These are phyloP conservation scores for Ceryle rudis DNA, from an alignment of 2,797 vertebrate genomes.

Conservation along the genomic window DNA sequence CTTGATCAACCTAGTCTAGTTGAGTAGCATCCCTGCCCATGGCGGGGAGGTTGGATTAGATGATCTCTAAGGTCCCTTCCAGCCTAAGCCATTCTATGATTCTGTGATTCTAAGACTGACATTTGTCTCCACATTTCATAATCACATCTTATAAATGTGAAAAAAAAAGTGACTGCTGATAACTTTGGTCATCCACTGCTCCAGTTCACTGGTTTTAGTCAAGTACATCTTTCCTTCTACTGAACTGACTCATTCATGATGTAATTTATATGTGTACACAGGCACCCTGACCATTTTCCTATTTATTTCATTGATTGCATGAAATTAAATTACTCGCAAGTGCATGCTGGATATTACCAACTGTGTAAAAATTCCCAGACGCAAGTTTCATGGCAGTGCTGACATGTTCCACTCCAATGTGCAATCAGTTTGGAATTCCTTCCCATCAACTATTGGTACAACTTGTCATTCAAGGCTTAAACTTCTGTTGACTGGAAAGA, in stretches of 20 bases:
- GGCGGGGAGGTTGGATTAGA: too few relatives aligned
- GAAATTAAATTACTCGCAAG: constrained; percentile 31
- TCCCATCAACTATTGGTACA: background rate
- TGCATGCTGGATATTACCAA: background rate
- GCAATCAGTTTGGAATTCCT: constrained; percentile 4
- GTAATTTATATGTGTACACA: background rate
- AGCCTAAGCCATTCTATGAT: too few relatives aligned
- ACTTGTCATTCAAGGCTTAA: constrained; percentile 35
- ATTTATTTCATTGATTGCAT: constrained; percentile 19
- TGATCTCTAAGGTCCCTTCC: too few relatives aligned
- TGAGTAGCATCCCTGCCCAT: too few relatives aligned
- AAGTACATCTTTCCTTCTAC: background rate
- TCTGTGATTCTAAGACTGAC: background rate
- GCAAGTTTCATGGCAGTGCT: background rate
- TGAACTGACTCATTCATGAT: background rate
- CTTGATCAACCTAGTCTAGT: too few relatives aligned
- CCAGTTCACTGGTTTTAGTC: background rate
- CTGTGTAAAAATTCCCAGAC: constrained; percentile 3
- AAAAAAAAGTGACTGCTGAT: background rate
- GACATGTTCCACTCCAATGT: background rate
- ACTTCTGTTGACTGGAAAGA: background rate
- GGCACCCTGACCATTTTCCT: background rate
- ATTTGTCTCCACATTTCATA: background rate
- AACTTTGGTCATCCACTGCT: background rate
- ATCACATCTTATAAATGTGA: background rate